phyloP scores from a whole-genome alignment of 2,797 vertebrate genomes.

The Lithobates pipiens region DNA sequence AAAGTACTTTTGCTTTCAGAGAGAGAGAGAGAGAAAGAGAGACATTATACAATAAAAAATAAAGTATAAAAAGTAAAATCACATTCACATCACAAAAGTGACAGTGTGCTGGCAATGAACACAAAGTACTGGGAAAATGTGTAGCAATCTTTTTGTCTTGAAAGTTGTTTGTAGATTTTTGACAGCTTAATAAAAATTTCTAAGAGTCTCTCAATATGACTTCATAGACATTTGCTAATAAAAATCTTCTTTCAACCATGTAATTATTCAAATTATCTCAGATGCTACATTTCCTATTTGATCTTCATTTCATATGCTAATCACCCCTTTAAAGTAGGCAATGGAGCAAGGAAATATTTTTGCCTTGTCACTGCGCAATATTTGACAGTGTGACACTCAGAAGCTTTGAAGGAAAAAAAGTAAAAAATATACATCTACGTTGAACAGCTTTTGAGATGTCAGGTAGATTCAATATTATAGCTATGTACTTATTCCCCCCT shows the following conservation, averaged over 20 bases:
- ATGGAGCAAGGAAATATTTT: conserved; percentile 61
- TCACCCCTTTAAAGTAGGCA: conserved; percentile 60
- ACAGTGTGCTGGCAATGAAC: conserved; percentile 20
- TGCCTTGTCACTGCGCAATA: conserved; percentile 60
- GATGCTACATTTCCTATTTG: conserved; percentile 62
- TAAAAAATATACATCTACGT: background rate
- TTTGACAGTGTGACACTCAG: conserved; percentile 47
- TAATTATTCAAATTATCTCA: conserved; percentile 64
- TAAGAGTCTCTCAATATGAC: conserved; percentile 45
- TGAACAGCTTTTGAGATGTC: background rate
- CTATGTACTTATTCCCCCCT: background rate
- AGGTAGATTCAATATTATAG: background rate
- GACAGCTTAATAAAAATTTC: conserved; percentile 61
- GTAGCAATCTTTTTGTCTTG: conserved; percentile 43
- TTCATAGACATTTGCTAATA: conserved; percentile 60
- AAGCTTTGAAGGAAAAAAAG: conserved; percentile 27
- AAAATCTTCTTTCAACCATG: conserved; percentile 62
- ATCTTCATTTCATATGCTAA: conserved; percentile 64
- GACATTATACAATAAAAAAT: background rate
- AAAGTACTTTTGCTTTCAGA: background rate
- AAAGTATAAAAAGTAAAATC: background rate
- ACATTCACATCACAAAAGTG: conserved; percentile 24
- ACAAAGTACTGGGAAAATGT: background rate
- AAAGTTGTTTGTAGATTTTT: conserved; percentile 53
- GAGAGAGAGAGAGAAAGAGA: background rate